Evolutionary conservation across 2,888 invertebrate genomes (phyloP).

Genomic region (Drosophila anomalata): DNA sequence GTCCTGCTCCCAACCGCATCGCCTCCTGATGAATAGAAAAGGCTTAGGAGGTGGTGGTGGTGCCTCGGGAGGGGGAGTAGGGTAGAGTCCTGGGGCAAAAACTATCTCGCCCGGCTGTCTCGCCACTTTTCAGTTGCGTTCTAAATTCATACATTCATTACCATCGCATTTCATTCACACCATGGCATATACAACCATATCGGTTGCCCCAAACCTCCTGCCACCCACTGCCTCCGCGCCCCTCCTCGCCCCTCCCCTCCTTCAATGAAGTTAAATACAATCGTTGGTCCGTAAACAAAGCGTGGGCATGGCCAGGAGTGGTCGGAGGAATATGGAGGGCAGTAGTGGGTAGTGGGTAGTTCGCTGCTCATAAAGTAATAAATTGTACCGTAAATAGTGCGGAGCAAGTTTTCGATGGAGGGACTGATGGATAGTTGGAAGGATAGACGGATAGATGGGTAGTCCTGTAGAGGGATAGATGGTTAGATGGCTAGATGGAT

Average conservation of each 20-base stretch:
- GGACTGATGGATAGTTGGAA: slow-evolving; percentile 45
- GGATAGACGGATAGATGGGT: slow-evolving; percentile 7
- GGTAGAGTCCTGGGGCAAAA: slow-evolving; percentile 53
- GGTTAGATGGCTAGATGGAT: slow-evolving; percentile 12
- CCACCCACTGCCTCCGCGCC: background rate
- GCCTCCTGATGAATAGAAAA: slow-evolving; percentile 38
- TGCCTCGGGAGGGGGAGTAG: background rate
- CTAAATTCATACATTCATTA: slow-evolving; percentile 82
- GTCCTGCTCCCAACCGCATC: slow-evolving; percentile 40
- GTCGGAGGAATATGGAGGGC: background rate
- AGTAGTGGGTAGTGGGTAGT: slow-evolving; percentile 46
- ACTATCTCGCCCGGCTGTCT: slow-evolving; percentile 78
- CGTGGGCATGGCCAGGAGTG: slow-evolving; percentile 5
- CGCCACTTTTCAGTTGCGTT: slow-evolving; percentile 78
- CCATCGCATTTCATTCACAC: slow-evolving; percentile 75
- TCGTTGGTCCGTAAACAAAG: slow-evolving; percentile 75
- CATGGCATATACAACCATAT: background rate
- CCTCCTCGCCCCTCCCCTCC: background rate
- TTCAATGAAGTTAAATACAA: slow-evolving; percentile 74
- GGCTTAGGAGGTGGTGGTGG: background rate
- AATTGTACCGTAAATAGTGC: slow-evolving; percentile 79
- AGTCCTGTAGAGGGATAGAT: slow-evolving; percentile 8
- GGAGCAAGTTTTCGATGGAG: slow-evolving; percentile 64
- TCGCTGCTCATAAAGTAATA: slow-evolving; percentile 80
- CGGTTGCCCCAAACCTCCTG: background rate